Evolutionary conservation across 2,113 vertebrate genomes (phyloP).

Genomic region (Otis tarda): DNA sequence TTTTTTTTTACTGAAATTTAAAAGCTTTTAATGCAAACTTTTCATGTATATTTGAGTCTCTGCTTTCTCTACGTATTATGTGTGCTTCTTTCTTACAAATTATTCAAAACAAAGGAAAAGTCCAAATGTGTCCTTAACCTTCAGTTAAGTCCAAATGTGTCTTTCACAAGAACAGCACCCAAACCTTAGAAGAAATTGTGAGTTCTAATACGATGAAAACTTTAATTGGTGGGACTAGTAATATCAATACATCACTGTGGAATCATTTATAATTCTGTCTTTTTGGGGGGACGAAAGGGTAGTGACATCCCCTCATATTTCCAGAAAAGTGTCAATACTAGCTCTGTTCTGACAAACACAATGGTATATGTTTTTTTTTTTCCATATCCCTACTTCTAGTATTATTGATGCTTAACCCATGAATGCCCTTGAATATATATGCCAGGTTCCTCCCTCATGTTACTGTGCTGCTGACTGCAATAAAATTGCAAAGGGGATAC

Average conservation of each 20-base stretch:
- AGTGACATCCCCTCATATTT: background rate
- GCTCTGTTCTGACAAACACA: background rate
- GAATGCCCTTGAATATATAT: background rate
- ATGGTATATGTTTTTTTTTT: background rate
- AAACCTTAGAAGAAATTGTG: background rate
- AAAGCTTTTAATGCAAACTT: background rate
- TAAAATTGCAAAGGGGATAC: background rate
- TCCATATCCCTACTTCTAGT: background rate
- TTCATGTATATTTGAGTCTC: background rate
- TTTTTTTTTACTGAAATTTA: background rate
- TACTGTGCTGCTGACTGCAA: background rate
- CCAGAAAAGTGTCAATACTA: background rate
- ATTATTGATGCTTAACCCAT: background rate
- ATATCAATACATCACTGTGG: background rate
- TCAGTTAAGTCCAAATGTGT: background rate
- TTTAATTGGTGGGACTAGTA: background rate
- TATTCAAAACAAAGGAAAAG: background rate
- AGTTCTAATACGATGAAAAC: background rate
- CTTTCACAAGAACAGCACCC: background rate
- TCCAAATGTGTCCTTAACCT: background rate
- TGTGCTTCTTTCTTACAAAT: background rate
- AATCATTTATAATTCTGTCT: background rate
- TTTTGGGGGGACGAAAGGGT: rapidly evolving
- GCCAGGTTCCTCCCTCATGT: background rate
- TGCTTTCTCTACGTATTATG: background rate